Conservation (phyloP, 2,113 vertebrate genomes). For the Sphyrna mokarran region DNA sequence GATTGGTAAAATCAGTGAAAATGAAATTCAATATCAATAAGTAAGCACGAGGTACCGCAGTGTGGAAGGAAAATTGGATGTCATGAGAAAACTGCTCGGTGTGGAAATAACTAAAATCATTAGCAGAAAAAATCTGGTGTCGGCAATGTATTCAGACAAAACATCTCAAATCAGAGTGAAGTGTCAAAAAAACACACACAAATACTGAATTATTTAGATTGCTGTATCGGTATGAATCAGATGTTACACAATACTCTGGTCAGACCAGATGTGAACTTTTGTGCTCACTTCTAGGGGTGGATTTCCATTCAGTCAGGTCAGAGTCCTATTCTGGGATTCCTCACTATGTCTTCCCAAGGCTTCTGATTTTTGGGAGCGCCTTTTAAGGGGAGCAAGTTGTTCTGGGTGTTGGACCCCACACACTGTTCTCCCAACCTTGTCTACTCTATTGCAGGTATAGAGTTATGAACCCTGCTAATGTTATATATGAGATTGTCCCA, state of each 20-base stretch:
- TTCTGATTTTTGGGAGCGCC: no score
- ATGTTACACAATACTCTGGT: neutral
- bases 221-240: neutral
- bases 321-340: no score
- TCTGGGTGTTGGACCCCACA: no score
- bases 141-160: neutral
- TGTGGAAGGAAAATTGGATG: neutral
- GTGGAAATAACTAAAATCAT: neutral
- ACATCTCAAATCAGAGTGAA: neutral
- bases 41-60: neutral
- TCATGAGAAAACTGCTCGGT: neutral
- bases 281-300: neutral
- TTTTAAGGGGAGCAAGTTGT: no score
- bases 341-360: no score
- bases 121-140: neutral
- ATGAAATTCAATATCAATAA: neutral
- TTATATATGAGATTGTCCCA: no score
- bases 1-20: neutral
- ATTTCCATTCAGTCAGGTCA: no score
- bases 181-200: neutral
- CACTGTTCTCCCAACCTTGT: no score
- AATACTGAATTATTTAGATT: neutral
- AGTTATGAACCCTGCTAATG: no score
- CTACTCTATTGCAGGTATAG: no score
- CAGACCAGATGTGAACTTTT: neutral